A percentile compares a stretch with the other conserved stretches of the same genome.
These are phyloP conservation scores for Spea hammondii DNA, from an alignment of 2,797 vertebrate genomes.

Conservation along the genomic window DNA sequence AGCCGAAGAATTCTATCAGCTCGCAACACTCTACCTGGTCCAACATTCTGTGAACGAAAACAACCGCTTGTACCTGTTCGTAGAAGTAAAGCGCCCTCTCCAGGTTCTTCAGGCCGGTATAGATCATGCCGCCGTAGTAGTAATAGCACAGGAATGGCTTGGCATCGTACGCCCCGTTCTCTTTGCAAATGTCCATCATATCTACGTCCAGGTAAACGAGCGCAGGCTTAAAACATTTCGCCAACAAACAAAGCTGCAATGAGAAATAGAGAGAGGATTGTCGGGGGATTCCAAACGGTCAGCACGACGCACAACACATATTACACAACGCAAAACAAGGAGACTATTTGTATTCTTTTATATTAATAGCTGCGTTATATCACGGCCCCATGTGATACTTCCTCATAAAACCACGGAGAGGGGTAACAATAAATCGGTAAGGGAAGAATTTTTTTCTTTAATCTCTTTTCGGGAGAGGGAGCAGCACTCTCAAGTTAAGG, in stretches of 20 bases:
- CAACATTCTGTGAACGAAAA: too few species aligned
- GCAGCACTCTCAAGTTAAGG: too few species aligned
- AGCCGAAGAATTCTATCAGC: too few species aligned
- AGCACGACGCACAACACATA: too few species aligned
- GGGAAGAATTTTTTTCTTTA: too few species aligned
- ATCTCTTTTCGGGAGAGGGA: too few species aligned
- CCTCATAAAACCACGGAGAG: too few species aligned
- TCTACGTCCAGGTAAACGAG: conserved; percentile 96
- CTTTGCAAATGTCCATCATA: conserved; percentile 99
- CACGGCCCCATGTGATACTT: background rate
- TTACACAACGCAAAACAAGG: too few species aligned
- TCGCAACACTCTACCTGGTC: too few species aligned
- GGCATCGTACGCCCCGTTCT: conserved; percentile 96
- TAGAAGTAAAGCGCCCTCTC: conserved; percentile 99
- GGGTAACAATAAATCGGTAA: too few species aligned
- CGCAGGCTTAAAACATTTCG: conserved; percentile 98
- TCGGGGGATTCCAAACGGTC: too few species aligned
- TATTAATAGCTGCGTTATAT: background rate
- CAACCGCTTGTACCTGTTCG: conserved; percentile 80
- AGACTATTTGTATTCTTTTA: too few species aligned
- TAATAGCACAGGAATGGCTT: conserved; percentile 99
- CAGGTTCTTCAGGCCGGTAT: conserved; percentile 97
- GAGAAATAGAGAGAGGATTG: conserved; percentile 45
- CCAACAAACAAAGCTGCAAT: conserved; percentile 93
- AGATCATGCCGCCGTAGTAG: conserved; percentile 99